Evolutionary conservation across 2,113 vertebrate genomes (phyloP), one percentile per base, ranked within the genome.

Genomic region (Cepphus grylle): DNA sequence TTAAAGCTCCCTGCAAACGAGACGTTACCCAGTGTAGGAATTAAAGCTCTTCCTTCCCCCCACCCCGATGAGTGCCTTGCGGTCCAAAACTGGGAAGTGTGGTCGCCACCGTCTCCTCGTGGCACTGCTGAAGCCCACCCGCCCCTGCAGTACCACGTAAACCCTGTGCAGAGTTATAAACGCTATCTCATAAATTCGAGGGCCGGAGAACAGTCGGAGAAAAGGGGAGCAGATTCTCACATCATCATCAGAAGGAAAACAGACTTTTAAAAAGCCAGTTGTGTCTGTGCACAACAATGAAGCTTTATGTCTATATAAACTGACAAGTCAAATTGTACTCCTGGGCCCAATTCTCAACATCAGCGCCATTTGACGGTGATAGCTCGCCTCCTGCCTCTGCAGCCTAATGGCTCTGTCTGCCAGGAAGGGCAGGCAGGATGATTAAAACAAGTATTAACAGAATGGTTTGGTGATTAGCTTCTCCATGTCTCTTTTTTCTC

Each of bases 271-370:
- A 96, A 95, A 97, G 97, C 95, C 93, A 96, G 91, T 96, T 85
- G 96, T 90, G 83, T 91, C 94, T 97, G 88, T 95, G 87, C 95
- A 97, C 95, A 98, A 94, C 94, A 97, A 97, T 97, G 95, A 95
- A 97, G 97, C 94, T 97, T 97, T 97, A 97, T 95, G 94, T 98
- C 97, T 98, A 97, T 97, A 98, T 98, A 98, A 98, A 98, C 96
- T 98, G 98, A 99, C 98, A 98, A 97, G 98, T 97, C 96, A 97
- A 97, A 98, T 96, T 92, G 96, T 88, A 86, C 98, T 97, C 98
- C 92, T 25, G 98, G 97, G 98, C 94, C 96, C 96, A 97, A 83
- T 98, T 98, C 96, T 96, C 98, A 96, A 87, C 93, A 94, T 93
- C 96, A 97, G 97, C 92, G 94, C 94, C 96, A 96, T 97, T 97